Evolutionary conservation across 2,797 vertebrate genomes (phyloP).

Genomic region (Protonibea diacanthus): DNA sequence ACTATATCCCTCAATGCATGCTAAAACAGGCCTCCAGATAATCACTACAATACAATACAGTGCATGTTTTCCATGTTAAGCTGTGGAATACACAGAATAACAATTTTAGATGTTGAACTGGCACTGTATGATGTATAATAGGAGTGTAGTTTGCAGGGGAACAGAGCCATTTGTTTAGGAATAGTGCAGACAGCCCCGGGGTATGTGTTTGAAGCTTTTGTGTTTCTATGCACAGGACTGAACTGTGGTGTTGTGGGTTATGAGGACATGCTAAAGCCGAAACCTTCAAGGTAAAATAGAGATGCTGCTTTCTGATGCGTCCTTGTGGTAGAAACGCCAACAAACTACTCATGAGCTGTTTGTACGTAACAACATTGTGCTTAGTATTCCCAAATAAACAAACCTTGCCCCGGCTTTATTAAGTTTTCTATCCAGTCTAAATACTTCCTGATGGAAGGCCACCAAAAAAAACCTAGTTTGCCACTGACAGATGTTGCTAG

Average conservation of each 20-base stretch:
- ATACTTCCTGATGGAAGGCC: constrained; percentile 28
- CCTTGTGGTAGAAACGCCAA: constrained; percentile 37
- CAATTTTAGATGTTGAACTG: constrained; percentile 62
- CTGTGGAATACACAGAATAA: constrained; percentile 61
- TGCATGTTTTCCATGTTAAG: constrained; percentile 68
- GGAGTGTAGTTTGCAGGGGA: constrained; percentile 55
- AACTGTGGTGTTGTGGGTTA: constrained; percentile 44
- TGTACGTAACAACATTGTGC: background rate
- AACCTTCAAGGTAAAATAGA: constrained; percentile 52
- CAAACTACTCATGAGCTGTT: constrained; percentile 1
- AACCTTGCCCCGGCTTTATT: constrained; percentile 29
- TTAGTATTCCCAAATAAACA: constrained; percentile 24
- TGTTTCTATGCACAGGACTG: constrained; percentile 45
- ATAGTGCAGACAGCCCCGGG: constrained; percentile 41
- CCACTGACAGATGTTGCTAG: constrained; percentile 62
- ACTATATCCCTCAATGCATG: constrained; percentile 73
- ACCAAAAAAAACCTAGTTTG: constrained; percentile 50
- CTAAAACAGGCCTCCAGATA: constrained; percentile 68
- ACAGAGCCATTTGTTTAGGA: constrained; percentile 65
- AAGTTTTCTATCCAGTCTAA: constrained; percentile 25
- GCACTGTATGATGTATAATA: constrained; percentile 37
- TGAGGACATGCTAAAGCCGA: constrained; percentile 30
- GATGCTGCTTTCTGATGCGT: constrained; percentile 16
- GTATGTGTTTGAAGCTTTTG: constrained; percentile 65
- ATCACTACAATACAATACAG: constrained; percentile 68